phyloP scores from a whole-genome alignment of 1,140 invertebrate species.

The Diprion similis region DNA sequence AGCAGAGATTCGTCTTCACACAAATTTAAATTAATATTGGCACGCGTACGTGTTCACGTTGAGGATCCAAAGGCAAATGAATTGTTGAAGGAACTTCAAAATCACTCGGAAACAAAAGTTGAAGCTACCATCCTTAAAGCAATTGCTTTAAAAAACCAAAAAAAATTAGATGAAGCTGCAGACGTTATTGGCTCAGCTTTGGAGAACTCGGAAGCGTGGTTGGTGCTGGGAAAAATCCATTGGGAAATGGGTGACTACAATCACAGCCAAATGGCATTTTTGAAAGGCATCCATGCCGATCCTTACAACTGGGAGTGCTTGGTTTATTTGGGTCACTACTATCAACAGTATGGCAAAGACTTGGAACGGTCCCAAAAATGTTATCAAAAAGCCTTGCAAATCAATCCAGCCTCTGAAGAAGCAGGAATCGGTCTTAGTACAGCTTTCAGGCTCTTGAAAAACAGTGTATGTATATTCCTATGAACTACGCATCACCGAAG shows the following conservation, averaged over 20 bases:
- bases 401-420: slow-evolving; percentile 72
- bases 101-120: slow-evolving; percentile 37
- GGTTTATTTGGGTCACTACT: slow-evolving; percentile 79
- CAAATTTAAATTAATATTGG: slow-evolving; percentile 34
- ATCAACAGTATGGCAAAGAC: slow-evolving; percentile 66
- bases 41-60: slow-evolving; percentile 48
- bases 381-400: slow-evolving; percentile 81
- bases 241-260: slow-evolving; percentile 69
- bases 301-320: slow-evolving; percentile 76
- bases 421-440: slow-evolving; percentile 78
- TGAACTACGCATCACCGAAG: too few relatives aligned
- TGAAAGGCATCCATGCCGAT: slow-evolving; percentile 79
- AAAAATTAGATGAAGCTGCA: slow-evolving; percentile 64
- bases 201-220: slow-evolving; percentile 64
- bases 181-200: slow-evolving; percentile 58
- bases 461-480: slow-evolving; percentile 62
- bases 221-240: slow-evolving; percentile 72
- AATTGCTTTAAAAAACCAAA: slow-evolving; percentile 53
- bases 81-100: slow-evolving; percentile 46
- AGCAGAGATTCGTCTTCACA: slow-evolving; percentile 39
- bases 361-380: slow-evolving; percentile 77
- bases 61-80: slow-evolving; percentile 38
- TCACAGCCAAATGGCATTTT: slow-evolving; percentile 68
- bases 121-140: slow-evolving; percentile 45
- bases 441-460: slow-evolving; percentile 72